Evolutionary conservation across 2,888 invertebrate species (phyloP), one percentile per base, ranked within the genome.

Genomic region (Zhuqinia jingwanae): DNA sequence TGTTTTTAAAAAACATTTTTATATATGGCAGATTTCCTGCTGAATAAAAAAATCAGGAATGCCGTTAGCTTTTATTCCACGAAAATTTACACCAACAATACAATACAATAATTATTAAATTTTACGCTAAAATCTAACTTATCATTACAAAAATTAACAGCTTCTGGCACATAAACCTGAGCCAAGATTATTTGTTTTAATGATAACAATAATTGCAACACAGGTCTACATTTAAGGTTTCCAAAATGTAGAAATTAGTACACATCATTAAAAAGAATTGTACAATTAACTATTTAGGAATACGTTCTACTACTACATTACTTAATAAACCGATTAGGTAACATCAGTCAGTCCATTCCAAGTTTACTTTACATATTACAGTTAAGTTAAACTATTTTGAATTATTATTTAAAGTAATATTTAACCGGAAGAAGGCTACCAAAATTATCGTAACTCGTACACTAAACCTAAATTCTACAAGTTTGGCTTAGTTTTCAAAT

Each of bases 111-210:
- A 70, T 70, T n/a, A 50, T 13, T 11, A 36, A 36, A 68, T 50
- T 47, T 73, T 58, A 56, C n/a, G 42, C 58, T 73, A 81, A 73
- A 70, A 60, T 58, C 70, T 81, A 58, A 15, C 10, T 70, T 56
- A 56, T 25, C 17, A 17, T 58, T 60, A 47, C 25, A 60, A 70
- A 81, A 81, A 73, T 73, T 20, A 60, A 42, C 53, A 10, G 27
- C 25, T 79, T 68, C 56, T 80, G 80, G 80, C 80, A 80, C 80
- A 68, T 50, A 10, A 80, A 80, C 65, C 80, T 80, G 80, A 80
- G 68, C 56, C 80, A 50, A 42, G 25, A 22, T 77, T 60, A 77
- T 77, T 60, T 77, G 70, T 70, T 50, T 70, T 50, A 68, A 68
- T 27, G 10, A 70, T 27, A 68, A 45, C 25, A 68, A 68, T 20